Evolutionary conservation across 2,797 vertebrate species (phyloP), one percentile per base, ranked within the genome.

Genomic region (Pseudotriccus pelzelni): DNA sequence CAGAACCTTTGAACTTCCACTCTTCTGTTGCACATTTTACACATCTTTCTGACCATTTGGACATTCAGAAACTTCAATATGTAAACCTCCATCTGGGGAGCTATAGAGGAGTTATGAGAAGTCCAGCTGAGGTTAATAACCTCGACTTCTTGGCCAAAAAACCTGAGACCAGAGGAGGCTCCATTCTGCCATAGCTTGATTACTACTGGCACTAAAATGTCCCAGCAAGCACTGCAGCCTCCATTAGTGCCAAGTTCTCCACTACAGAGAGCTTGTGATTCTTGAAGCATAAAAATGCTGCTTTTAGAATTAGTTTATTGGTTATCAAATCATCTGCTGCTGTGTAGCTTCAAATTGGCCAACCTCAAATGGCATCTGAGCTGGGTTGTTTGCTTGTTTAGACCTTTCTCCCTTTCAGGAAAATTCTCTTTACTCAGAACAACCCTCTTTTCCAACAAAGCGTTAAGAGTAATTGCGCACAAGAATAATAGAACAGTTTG

Each of bases 391-490:
- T 67, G 39, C 19, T 46, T 63, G 19, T 47, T 93, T 10, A 24
- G 46, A 39, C 19, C 15, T 16, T 55, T 15, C 81, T 39, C 19
- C 14, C 66, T 41, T 64, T 63, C 12, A 28, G 47, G 13, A 60
- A 85, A 50, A 41, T 19, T 59, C 28, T n/a, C 46, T 55, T 82
- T 47, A 47, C 80, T 15, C 5, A 46, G 60, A 86, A 70, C 52
- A 46, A 56, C 63, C 24, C 28, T 70, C 25, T 85, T 32, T 23
- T 7, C 14, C n/a, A 44, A 30, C 14, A 62, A 50, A 37, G 67
- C 0, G 6, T 27, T 27, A 9, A 46, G 10, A 6, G 32, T 20
- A 30, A 30, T 1, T 8, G 20, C 3, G 17, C 21, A 32, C 21
- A 49, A 15, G 18, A 39, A 24, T 1, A 4, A 14, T 0, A 6